Evolutionary conservation across 2,113 vertebrate genomes (phyloP).

Genomic region (Gulo gulo): DNA sequence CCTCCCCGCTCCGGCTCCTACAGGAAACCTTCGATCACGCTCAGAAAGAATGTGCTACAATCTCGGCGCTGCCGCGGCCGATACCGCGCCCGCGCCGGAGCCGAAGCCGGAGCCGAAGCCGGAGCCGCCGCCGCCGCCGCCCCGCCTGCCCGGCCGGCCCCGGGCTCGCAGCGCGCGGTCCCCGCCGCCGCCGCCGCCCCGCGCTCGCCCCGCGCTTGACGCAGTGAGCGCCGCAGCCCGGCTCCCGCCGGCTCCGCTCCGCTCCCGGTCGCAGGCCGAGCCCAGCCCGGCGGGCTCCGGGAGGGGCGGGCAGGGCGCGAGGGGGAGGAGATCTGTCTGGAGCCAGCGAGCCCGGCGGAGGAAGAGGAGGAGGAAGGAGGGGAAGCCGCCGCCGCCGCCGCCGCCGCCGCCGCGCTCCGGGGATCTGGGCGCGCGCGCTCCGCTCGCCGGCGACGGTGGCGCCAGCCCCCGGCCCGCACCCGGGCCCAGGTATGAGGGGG

Average conservation of each 20-base stretch:
- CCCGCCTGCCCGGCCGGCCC: background rate
- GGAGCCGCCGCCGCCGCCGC: background rate
- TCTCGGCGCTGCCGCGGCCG: slow-evolving; percentile 74
- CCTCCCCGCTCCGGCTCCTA: slow-evolving; percentile 68
- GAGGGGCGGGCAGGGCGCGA: slow-evolving; percentile 47
- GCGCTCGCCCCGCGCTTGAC: slow-evolving; percentile 82
- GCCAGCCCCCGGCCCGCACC: background rate
- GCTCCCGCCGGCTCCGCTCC: slow-evolving; percentile 66
- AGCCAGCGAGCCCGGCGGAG: slow-evolving; percentile 49
- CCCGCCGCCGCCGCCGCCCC: slow-evolving; percentile 49
- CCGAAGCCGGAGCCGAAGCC: slow-evolving; percentile 24
- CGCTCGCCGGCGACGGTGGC: background rate
- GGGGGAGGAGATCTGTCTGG: slow-evolving; percentile 71
- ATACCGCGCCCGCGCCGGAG: slow-evolving; percentile 62
- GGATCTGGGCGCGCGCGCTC: slow-evolving; percentile 44
- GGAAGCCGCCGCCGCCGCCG: slow-evolving; percentile 12
- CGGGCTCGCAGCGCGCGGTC: slow-evolving; percentile 40
- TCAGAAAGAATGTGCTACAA: slow-evolving; percentile 81
- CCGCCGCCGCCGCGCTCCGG: background rate
- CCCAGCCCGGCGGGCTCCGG: slow-evolving; percentile 52
- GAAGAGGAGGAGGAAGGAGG: slow-evolving; percentile 65
- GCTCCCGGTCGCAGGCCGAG: slow-evolving; percentile 53
- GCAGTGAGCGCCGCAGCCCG: slow-evolving; percentile 89
- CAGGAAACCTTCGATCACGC: slow-evolving; percentile 75
- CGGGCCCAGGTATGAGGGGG: slow-evolving; percentile 67